Percentiles rank a stretch among this genome's conserved stretches.
phyloP scores from a whole-genome alignment of 2,888 invertebrate genomes.

The Zonitis immaculata region DNA sequence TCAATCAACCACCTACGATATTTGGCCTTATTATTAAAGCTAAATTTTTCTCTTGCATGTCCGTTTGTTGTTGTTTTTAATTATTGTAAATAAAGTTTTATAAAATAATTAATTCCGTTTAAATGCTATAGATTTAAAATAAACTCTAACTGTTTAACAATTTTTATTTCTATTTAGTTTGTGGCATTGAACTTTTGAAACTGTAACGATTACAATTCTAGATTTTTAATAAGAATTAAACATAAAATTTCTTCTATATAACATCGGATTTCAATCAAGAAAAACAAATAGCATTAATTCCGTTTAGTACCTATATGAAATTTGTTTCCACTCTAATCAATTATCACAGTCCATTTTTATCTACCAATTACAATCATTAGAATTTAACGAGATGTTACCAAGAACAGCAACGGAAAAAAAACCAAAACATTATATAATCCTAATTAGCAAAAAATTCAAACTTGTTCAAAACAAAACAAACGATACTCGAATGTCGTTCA shows the following conservation, averaged over 20 bases:
- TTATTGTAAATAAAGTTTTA: too few species aligned
- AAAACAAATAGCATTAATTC: neutral
- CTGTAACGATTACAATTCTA: neutral
- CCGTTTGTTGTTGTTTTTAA: too few species aligned
- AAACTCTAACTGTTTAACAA: neutral
- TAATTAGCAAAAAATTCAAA: neutral
- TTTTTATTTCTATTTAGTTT: neutral
- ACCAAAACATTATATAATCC: too few species aligned
- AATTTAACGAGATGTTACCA: neutral
- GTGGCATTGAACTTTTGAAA: neutral
- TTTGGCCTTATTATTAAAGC: neutral
- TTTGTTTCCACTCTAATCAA: too few species aligned
- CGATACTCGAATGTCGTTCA: constrained; percentile 3
- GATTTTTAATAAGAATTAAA: constrained; percentile 1
- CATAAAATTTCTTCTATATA: neutral
- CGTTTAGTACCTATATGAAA: neutral
- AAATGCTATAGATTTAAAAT: neutral
- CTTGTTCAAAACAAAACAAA: neutral
- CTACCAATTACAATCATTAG: neutral
- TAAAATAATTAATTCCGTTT: neutral
- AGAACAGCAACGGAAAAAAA: neutral
- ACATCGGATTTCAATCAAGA: neutral
- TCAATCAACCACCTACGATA: neutral
- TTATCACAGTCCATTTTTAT: neutral
- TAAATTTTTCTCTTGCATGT: neutral